Conservation (phyloP, 2,113 vertebrate genomes). For the Columba janthina region DNA sequence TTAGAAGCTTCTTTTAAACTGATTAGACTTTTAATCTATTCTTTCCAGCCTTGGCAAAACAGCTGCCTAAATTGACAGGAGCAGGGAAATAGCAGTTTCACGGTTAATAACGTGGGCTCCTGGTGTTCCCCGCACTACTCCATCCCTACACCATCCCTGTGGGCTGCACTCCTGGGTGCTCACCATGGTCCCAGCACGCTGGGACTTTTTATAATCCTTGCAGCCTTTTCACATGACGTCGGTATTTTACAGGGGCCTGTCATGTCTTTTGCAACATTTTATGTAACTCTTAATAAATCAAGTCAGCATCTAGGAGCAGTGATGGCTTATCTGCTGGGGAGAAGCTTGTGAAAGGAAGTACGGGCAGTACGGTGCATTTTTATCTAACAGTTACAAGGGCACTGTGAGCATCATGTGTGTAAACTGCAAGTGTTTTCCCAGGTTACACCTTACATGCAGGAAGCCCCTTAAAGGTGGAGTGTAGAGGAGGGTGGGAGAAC, state of each 20-base stretch:
- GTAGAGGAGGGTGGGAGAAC: not conserved
- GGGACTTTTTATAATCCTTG: not conserved
- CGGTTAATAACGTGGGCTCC: not conserved
- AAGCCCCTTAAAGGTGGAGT: not conserved
- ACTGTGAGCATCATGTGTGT: not conserved
- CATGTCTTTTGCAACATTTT: not conserved
- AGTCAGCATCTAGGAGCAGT: not conserved
- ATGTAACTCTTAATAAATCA: not conserved
- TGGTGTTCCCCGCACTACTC: not conserved
- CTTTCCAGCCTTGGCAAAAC: not conserved
- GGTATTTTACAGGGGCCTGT: not conserved
- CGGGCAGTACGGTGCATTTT: not conserved
- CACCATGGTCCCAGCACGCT: not conserved
- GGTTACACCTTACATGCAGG: not conserved
- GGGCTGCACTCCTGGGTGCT: not conserved
- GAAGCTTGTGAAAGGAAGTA: not conserved
- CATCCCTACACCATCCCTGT: fast-evolving
- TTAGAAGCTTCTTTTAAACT: not conserved
- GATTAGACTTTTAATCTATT: not conserved
- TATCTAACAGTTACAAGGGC: not conserved
- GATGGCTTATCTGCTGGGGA: not conserved
- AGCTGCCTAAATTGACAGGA: not conserved
- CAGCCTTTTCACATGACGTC: not conserved
- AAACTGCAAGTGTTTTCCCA: not conserved
- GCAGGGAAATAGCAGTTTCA: not conserved